Conservation (phyloP, 2,888 invertebrate genomes). For the Orthonychiurus folsomi region DNA sequence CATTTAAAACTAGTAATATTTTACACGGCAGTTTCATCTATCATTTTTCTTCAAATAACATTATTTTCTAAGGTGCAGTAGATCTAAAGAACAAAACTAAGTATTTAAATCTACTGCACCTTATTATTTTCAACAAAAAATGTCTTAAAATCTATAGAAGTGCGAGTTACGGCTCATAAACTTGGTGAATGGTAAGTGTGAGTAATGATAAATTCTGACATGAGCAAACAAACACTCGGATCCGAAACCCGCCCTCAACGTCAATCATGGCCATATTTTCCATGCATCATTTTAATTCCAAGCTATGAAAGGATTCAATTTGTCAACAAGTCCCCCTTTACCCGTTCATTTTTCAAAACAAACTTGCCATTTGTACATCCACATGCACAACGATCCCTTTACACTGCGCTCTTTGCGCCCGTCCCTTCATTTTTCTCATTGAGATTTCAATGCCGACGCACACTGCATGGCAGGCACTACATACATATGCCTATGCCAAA, state of each 20-base stretch:
- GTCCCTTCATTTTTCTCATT: too few relatives aligned
- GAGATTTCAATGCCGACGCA: too few relatives aligned
- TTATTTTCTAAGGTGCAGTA: background rate
- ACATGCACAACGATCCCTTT: too few relatives aligned
- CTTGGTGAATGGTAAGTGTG: background rate
- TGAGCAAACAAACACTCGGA: constrained; percentile 8
- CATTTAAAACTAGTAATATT: too few relatives aligned
- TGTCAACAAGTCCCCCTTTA: background rate
- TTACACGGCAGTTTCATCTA: too few relatives aligned
- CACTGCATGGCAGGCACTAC: too few relatives aligned
- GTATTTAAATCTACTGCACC: background rate
- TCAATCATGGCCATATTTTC: background rate
- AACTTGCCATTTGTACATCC: background rate
- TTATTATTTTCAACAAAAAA: background rate
- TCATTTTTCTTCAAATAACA: background rate
- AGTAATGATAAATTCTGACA: constrained; percentile 13
- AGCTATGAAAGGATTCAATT: background rate
- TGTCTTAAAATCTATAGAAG: background rate
- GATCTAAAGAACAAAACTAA: background rate
- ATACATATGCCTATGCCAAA: too few relatives aligned
- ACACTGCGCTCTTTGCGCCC: too few relatives aligned
- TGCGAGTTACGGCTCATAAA: background rate
- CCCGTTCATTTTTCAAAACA: background rate
- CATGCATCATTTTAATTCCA: background rate
- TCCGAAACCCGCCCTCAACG: constrained; percentile 1